These are phyloP conservation scores for Actinopyga echinites DNA, from an alignment of 53 echinoderm and acorn worm species.

Conservation along the genomic window DNA sequence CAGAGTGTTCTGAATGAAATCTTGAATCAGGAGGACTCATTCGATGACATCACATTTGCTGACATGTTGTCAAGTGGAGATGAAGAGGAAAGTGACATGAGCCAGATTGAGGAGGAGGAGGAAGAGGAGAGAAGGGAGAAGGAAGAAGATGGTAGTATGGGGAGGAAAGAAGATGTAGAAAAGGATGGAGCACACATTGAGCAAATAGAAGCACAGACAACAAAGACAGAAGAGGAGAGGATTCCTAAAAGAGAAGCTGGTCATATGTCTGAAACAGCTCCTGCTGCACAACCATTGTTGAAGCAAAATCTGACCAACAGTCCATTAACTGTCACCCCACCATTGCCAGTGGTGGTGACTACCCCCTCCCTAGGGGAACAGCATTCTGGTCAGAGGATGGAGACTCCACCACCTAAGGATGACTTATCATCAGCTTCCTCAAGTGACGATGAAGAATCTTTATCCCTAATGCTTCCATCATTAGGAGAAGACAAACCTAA, in stretches of 20 bases:
- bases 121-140: background rate
- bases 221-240: background rate
- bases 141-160: background rate
- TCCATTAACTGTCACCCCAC: background rate
- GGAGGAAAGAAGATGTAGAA: background rate
- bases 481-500: too few relatives aligned
- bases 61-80: conserved; percentile 24
- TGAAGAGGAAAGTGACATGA: conserved; percentile 4
- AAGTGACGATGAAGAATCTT: background rate
- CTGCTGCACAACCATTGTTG: too few relatives aligned
- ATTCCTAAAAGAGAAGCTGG: too few relatives aligned
- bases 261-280: background rate
- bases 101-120: background rate
- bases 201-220: background rate
- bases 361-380: background rate
- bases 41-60: conserved; percentile 37
- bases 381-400: background rate
- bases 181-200: background rate
- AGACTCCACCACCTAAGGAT: background rate
- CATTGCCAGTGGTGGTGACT: conserved; percentile 26
- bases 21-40: conserved; percentile 24
- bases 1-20: conserved; percentile 30
- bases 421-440: too few relatives aligned
- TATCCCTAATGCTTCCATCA: conserved; percentile 14
- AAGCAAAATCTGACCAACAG: too few relatives aligned